Evolutionary conservation across 2,888 invertebrate genomes (phyloP).

Genomic region (Scrobipalpa atriplicella): DNA sequence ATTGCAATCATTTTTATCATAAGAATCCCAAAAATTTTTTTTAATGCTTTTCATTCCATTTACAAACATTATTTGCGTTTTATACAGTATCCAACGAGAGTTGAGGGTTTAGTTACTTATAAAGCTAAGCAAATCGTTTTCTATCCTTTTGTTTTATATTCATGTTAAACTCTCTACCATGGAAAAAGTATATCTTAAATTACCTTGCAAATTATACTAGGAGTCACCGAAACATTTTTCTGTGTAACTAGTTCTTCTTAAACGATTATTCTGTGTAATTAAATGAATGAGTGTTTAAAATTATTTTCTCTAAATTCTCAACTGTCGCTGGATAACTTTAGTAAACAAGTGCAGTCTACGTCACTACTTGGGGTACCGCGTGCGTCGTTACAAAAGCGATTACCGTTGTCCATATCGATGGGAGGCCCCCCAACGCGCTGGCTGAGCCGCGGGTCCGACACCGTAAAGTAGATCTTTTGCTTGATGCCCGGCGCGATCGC

Average conservation of each 20-base stretch:
- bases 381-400: constrained; percentile 77
- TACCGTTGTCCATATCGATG: constrained; percentile 95
- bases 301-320: background rate
- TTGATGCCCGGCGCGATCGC: constrained; percentile 91
- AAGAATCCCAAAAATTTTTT: constrained; percentile 48
- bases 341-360: constrained; percentile 79
- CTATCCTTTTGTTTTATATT: too few relatives aligned
- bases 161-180: too few relatives aligned
- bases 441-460: constrained; percentile 88
- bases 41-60: constrained; percentile 56
- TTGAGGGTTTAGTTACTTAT: constrained; percentile 33
- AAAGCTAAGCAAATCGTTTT: background rate
- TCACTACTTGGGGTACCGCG: constrained; percentile 69
- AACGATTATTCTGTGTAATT: too few relatives aligned
- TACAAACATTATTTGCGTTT: constrained; percentile 70
- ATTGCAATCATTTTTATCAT: constrained; percentile 41
- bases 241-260: too few relatives aligned
- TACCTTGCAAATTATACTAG: too few relatives aligned
- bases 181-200: too few relatives aligned
- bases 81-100: constrained; percentile 9
- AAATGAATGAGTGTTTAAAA: too few relatives aligned
- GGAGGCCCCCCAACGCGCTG: constrained; percentile 91
- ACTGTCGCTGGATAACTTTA: constrained; percentile 35
- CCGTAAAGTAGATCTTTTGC: constrained; percentile 97
- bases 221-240: too few relatives aligned